phyloP scores from a whole-genome alignment of 1,140 invertebrate genomes.

The Prorops nasuta region DNA sequence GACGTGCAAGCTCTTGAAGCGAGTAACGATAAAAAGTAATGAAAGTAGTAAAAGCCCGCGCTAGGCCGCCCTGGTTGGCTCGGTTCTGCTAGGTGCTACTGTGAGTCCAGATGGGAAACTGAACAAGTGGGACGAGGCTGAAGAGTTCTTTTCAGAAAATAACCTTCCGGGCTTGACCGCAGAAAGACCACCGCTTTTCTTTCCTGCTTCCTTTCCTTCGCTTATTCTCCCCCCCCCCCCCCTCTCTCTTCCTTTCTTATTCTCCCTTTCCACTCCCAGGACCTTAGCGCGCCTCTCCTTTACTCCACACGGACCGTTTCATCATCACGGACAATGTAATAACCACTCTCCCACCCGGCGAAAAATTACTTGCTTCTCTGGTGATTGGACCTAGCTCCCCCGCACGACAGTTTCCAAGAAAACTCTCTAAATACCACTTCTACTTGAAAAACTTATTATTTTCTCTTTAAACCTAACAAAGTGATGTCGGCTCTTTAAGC shows the following conservation, averaged over 20 bases:
- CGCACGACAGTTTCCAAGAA: no score
- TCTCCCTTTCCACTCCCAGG: constrained; percentile 1
- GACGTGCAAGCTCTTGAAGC: constrained; percentile 35
- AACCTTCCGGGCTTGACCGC: constrained; percentile 29
- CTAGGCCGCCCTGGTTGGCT: constrained; percentile 9
- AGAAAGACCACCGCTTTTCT: constrained; percentile 21
- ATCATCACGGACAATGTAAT: constrained; percentile 25
- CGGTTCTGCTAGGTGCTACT: constrained; percentile 10
- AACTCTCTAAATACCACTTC: no score
- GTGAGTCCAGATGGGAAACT: constrained; percentile 10
- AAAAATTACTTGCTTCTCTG: constrained; percentile 18
- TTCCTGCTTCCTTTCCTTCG: constrained; percentile 10
- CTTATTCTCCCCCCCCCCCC: constrained; percentile 3
- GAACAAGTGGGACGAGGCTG: constrained; percentile 8
- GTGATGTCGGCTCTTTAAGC: no score
- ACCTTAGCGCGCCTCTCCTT: constrained; percentile 11
- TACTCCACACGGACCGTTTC: constrained; percentile 17
- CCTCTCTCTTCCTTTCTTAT: neutral
- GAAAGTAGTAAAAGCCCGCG: constrained; percentile 44
- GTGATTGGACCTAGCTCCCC: constrained; percentile 13
- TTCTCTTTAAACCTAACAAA: no score
- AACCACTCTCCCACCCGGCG: constrained; percentile 22
- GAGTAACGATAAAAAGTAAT: constrained; percentile 49
- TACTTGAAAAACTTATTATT: no score
- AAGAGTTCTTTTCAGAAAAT: constrained; percentile 32